Evolutionary conservation across 1,140 invertebrate species (phyloP).

Genomic region (Drosophila tropicalis): DNA sequence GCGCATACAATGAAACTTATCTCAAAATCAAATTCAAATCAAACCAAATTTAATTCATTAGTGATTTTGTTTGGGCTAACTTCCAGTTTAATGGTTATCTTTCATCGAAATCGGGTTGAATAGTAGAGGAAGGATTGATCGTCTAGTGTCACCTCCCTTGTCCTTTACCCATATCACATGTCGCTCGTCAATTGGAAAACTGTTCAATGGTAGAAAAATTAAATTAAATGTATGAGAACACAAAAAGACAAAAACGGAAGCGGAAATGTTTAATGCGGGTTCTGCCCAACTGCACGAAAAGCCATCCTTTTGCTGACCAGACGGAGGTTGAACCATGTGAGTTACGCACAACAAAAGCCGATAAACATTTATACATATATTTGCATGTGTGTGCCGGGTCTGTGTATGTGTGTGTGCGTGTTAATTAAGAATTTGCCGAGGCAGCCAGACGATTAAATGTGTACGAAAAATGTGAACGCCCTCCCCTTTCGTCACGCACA

Average conservation of each 20-base stretch:
- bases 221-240: conserved; percentile 35
- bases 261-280: conserved; percentile 61
- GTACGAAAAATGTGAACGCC: conserved; percentile 55
- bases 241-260: conserved; percentile 42
- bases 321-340: conserved; percentile 36
- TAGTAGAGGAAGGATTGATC: conserved; percentile 4
- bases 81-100: neutral
- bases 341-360: conserved; percentile 58
- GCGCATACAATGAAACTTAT: no score
- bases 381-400: conserved; percentile 42
- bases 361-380: conserved; percentile 78
- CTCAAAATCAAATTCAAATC: no score
- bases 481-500: conserved; percentile 51
- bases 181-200: neutral
- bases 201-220: conserved; percentile 18
- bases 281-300: conserved; percentile 2
- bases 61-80: no score
- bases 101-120: neutral
- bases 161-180: neutral
- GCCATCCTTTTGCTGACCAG: conserved; percentile 11
- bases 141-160: neutral
- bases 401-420: conserved; percentile 46
- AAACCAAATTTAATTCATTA: neutral
- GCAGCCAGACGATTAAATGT: conserved; percentile 69
- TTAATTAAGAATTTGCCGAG: conserved; percentile 73